Base-by-base conservation (phyloP, 2,888 invertebrate genomes). In the Catocala fraxini region DNA sequence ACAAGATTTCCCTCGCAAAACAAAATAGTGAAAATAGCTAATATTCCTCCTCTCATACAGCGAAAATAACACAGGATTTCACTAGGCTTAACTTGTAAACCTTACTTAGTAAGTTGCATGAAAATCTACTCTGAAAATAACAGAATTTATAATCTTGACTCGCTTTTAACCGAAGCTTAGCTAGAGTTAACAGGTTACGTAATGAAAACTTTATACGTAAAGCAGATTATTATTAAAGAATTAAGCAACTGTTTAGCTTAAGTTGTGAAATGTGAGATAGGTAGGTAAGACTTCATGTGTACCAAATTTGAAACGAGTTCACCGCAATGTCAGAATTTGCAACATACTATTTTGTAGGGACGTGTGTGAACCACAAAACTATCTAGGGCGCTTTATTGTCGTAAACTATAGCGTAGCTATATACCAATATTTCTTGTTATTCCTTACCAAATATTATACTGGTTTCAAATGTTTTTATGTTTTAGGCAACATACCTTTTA, bases 181-280 rank as follows among this genome's bases (percentile, higher is more conserved):
- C 35, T 39, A 39, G 9, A 49, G 25, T 71, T 56, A 42, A 49
- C 47, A 10, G 46, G 56, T 51, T 34, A 59, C 49, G 56, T 51
- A 56, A 61, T 51, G 25, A 35, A 61, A 63, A 56, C 39, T 63
- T 68, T n/a, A 0, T 6, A 15, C 11, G 9, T 15, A 43, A 52
- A 12, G 39, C 49, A 51, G 9, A 48, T 43, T 52, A 41, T 54
- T 53, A 63, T 51, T 54, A 48, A 51, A 60, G 45, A 54, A 49
- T 68, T n/a, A 47, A 68, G 25, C 13, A 15, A 52, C n/a, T 48
- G 52, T 52, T 33, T 25, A 51, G 12, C 25, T 57, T 25, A 52
- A 59, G 45, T 52, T 1, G 10, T 54, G 53, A 47, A 33, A 56
- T 39, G 41, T 48, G 12, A 13, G 34, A 4, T 11, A n/a, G 41